Percentiles rank a stretch among this genome's conserved stretches.
Conservation (phyloP, 2,113 vertebrate genomes). For the Trichomycterus rosablanca region DNA sequence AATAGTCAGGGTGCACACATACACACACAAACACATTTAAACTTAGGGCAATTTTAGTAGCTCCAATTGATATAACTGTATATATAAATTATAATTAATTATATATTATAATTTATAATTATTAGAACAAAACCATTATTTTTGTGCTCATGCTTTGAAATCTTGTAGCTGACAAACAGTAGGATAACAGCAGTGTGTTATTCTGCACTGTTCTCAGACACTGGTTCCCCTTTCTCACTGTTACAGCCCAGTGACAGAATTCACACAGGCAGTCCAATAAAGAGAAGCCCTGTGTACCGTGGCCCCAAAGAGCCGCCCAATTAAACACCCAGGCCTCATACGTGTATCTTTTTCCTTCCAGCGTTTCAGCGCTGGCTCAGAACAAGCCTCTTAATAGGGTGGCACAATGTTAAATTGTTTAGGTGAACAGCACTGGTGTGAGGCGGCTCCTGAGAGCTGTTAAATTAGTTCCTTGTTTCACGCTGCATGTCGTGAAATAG, state of each 20-base stretch:
- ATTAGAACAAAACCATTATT: too few species aligned
- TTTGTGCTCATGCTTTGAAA: too few species aligned
- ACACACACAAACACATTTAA: too few species aligned
- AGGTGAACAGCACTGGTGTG: neutral
- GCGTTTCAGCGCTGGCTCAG: neutral
- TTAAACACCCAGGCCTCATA: conserved; percentile 40
- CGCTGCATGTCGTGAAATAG: neutral
- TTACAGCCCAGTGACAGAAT: conserved; percentile 43
- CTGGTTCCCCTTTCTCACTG: conserved; percentile 1
- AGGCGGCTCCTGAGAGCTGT: neutral
- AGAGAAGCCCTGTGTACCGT: conserved; percentile 29
- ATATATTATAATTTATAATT: neutral
- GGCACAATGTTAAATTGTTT: conserved; percentile 3
- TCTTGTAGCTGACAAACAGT: neutral
- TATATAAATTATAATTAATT: neutral
- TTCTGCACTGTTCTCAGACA: conserved; percentile 10
- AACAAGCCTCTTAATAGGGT: neutral
- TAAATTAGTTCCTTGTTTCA: conserved; percentile 1
- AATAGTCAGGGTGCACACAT: too few species aligned
- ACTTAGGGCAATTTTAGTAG: too few species aligned
- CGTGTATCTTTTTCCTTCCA: conserved; percentile 24
- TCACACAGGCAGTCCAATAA: conserved; percentile 39
- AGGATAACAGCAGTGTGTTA: conserved; percentile 27
- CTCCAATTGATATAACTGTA: too few species aligned
- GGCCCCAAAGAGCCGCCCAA: conserved; percentile 18